These are phyloP conservation scores for Bergia puertoricense DNA, from an alignment of 92 coral and sea anemone genomes.

Conservation along the genomic window DNA sequence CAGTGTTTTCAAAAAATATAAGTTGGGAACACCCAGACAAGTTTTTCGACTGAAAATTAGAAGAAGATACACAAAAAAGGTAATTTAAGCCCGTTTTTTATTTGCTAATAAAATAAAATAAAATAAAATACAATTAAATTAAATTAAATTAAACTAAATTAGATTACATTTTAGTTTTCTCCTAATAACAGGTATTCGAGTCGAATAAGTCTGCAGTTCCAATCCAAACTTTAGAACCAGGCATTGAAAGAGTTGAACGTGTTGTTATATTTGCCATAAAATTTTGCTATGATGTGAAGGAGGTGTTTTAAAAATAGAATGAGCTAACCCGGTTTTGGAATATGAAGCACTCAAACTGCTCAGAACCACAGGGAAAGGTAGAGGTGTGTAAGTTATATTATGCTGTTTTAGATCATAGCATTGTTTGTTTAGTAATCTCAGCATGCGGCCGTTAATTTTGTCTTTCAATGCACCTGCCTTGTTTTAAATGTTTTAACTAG, in stretches of 20 bases:
- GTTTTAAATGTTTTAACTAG: neutral
- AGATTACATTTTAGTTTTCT: neutral
- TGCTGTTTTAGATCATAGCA: neutral
- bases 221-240: neutral
- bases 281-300: too few species aligned
- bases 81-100: too few species aligned
- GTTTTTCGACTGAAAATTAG: too few species aligned
- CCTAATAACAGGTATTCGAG: neutral
- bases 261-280: too few species aligned
- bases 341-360: neutral
- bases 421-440: neutral
- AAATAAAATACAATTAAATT: too few species aligned
- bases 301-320: too few species aligned
- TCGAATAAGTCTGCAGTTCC: neutral
- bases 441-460: neutral
- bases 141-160: too few species aligned
- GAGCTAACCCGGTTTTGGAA: neutral
- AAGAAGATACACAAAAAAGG: too few species aligned
- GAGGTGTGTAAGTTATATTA: neutral
- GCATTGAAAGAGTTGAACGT: neutral
- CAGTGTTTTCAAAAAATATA: too few species aligned
- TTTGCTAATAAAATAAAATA: too few species aligned
- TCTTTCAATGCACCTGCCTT: slow-evolving; percentile 10
- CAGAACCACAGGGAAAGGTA: neutral
- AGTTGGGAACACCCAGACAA: too few species aligned